A percentile compares a stretch with the other conserved stretches of the same genome.
phyloP scores from a whole-genome alignment of 2,888 invertebrate species.

The Pyrochroa serraticornis region DNA sequence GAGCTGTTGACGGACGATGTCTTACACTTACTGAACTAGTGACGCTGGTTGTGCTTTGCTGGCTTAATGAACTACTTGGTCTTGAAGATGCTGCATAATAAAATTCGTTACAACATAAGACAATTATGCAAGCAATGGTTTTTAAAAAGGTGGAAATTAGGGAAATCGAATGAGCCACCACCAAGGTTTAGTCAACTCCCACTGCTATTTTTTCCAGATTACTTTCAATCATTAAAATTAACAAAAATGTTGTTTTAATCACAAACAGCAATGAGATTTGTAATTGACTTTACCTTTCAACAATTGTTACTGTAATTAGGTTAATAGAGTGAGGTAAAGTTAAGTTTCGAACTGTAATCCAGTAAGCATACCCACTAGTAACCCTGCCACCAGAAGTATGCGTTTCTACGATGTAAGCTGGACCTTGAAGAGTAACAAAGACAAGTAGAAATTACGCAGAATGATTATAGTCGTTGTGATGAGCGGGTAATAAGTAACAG shows the following conservation, averaged over 20 bases:
- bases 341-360: not conserved
- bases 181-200: constrained; percentile 21
- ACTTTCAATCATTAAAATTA: not conserved
- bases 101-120: not conserved
- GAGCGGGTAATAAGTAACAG: constrained; percentile 6
- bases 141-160: constrained; percentile 6
- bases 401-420: constrained; percentile 1
- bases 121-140: not conserved
- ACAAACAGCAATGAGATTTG: no score
- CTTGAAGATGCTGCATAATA: constrained; percentile 70
- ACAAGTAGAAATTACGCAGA: constrained; percentile 4
- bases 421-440: constrained; percentile 8
- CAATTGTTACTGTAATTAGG: not conserved
- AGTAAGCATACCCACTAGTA: constrained; percentile 12
- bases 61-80: constrained; percentile 86
- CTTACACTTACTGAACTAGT: constrained; percentile 64
- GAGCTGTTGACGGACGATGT: constrained; percentile 66
- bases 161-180: constrained; percentile 40
- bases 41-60: constrained; percentile 68
- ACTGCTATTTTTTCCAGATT: not conserved
- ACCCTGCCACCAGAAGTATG: constrained; percentile 8
- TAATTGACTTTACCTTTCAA: no score
- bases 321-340: no score
- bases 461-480: not conserved
- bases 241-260: not conserved